These are phyloP conservation scores for Caenorhabditis sp. DNA, from an alignment of 2,888 invertebrate genomes.

Conservation along the genomic window DNA sequence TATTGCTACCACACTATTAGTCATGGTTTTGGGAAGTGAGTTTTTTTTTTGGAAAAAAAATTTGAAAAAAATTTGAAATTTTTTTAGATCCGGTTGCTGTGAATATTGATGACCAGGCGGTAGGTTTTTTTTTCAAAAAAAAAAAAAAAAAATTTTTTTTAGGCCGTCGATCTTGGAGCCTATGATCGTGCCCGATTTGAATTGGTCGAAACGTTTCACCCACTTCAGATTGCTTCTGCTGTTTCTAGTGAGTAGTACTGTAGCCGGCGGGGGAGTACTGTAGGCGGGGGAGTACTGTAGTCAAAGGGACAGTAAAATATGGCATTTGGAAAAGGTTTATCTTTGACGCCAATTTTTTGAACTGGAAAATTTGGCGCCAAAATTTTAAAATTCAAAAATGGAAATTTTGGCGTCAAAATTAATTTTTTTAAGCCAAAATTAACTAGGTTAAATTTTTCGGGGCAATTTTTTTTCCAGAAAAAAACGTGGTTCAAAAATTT, in stretches of 20 bases:
- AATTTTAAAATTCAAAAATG: too few relatives aligned
- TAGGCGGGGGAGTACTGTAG: too few relatives aligned
- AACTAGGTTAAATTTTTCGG: too few relatives aligned
- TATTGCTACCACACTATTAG: conserved; percentile 9
- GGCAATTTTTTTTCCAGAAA: too few relatives aligned
- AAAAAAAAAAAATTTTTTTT: conserved; percentile 4
- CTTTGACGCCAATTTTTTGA: too few relatives aligned
- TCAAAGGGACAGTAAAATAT: too few relatives aligned
- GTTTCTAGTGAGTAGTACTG: conserved; percentile 47
- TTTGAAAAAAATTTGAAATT: too few relatives aligned
- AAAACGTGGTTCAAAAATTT: neutral
- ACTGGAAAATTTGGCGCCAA: too few relatives aligned
- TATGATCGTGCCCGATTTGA: conserved; percentile 55
- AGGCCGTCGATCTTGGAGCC: conserved; percentile 50
- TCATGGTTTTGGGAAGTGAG: conserved; percentile 6
- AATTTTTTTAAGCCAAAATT: too few relatives aligned
- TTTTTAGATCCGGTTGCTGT: conserved; percentile 25
- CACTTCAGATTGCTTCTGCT: conserved; percentile 47
- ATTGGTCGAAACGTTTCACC: conserved; percentile 49
- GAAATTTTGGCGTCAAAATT: too few relatives aligned
- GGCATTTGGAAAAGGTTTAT: too few relatives aligned
- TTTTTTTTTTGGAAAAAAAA: neutral
- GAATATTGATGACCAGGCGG: conserved; percentile 35
- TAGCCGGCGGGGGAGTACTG: too few relatives aligned
- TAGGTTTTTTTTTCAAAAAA: conserved; percentile 5